phyloP scores from a whole-genome alignment of 2,888 invertebrate species.

The Xiphydria camelus region DNA sequence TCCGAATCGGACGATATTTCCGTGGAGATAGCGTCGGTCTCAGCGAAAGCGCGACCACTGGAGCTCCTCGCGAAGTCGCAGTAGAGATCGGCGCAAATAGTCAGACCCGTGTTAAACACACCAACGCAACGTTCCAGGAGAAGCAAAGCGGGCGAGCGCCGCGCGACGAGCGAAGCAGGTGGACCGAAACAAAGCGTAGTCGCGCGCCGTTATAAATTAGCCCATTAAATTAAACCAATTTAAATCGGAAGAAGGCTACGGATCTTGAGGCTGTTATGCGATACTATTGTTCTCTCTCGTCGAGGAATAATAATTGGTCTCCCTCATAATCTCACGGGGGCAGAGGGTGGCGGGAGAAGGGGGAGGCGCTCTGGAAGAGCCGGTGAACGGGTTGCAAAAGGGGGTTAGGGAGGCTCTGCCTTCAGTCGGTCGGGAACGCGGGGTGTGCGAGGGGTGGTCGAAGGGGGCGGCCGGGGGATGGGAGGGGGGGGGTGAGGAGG shows the following conservation, averaged over 20 bases:
- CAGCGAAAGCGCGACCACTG: no score
- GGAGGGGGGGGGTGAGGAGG: constrained; percentile 15
- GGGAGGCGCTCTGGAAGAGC: neutral
- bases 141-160: no score
- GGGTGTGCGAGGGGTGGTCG: constrained; percentile 7
- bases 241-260: constrained; percentile 5
- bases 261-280: constrained; percentile 10
- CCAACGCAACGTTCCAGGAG: no score
- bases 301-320: constrained; percentile 41
- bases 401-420: constrained; percentile 10
- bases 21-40: no score
- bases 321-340: constrained; percentile 30
- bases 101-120: no score
- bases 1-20: no score
- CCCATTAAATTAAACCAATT: no score
- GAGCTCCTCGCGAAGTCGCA: no score
- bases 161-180: no score
- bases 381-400: neutral
- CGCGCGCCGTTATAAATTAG: no score
- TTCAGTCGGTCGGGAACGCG: constrained; percentile 9
- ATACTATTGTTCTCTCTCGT: constrained; percentile 33
- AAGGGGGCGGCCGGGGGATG: constrained; percentile 10
- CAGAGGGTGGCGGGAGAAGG: neutral
- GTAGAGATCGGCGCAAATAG: no score
- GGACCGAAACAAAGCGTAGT: no score